Evolutionary conservation across 2,888 invertebrate genomes (phyloP).

Genomic region (Phanerotoma sp.): DNA sequence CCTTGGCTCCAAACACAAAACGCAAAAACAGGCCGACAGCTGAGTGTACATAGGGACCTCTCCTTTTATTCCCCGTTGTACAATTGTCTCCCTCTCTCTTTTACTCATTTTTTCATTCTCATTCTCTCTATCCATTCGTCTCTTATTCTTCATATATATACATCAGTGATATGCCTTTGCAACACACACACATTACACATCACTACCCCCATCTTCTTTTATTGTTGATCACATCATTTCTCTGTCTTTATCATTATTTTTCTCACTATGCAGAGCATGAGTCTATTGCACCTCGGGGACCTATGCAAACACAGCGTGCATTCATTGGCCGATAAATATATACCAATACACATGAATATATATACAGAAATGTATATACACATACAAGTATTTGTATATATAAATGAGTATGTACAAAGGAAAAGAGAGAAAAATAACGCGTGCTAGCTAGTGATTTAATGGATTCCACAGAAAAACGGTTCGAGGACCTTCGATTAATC

Average conservation of each 20-base stretch:
- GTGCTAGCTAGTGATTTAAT: conserved; percentile 44
- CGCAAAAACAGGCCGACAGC: conserved; percentile 53
- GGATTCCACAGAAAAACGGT: conserved; percentile 30
- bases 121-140: conserved; percentile 14
- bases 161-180: neutral
- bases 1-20: conserved; percentile 12
- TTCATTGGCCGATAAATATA: conserved; percentile 46
- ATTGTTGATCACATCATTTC: conserved; percentile 21
- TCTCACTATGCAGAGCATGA: conserved; percentile 26
- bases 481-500: conserved; percentile 31
- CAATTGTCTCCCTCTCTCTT: conserved; percentile 29
- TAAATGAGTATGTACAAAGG: neutral
- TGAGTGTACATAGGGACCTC: conserved; percentile 54
- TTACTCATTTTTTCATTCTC: conserved; percentile 30
- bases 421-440: conserved; percentile 24
- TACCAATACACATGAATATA: conserved; percentile 9
- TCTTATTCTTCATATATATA: neutral
- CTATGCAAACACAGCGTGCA: conserved; percentile 48
- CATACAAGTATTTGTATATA: neutral
- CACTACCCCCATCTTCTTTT: conserved; percentile 30
- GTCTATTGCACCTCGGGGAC: conserved; percentile 44
- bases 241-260: conserved; percentile 20
- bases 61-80: conserved; percentile 24
- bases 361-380: neutral
- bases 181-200: too few relatives aligned